Conservation (phyloP, 2,888 invertebrate genomes). For the Imbricaverruca yamaguchii region DNA sequence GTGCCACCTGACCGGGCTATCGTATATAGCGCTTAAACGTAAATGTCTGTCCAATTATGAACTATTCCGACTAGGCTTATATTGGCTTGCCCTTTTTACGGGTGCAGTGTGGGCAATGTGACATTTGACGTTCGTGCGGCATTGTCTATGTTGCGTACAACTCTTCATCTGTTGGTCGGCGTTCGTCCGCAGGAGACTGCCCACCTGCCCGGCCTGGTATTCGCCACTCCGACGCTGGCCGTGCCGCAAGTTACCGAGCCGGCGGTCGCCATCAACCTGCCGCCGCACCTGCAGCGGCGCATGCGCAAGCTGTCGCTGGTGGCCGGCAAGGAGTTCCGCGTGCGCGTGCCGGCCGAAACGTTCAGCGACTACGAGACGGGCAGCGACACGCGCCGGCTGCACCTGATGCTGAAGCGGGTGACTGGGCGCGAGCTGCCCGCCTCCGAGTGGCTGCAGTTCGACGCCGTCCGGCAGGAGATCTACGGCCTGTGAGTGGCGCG, state of each 20-base stretch:
- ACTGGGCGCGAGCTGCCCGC: slow-evolving; percentile 59
- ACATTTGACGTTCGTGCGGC: no score
- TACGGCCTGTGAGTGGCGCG: slow-evolving; percentile 65
- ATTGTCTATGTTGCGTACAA: no score
- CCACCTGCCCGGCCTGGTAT: not conserved
- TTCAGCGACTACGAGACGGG: slow-evolving; percentile 85
- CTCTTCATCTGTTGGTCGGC: no score
- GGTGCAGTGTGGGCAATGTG: no score
- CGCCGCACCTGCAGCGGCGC: not conserved
- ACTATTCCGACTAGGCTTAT: no score
- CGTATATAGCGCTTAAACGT: no score
- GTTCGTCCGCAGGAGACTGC: slow-evolving; percentile 40
- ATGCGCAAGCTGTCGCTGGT: slow-evolving; percentile 22
- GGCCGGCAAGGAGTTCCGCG: slow-evolving; percentile 45
- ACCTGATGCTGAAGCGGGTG: slow-evolving; percentile 61
- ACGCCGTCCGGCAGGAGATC: slow-evolving; percentile 77
- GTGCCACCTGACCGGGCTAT: no score
- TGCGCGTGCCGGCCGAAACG: slow-evolving; percentile 75
- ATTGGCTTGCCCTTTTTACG: no score
- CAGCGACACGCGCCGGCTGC: slow-evolving; percentile 57
- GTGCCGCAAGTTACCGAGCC: slow-evolving; percentile 52
- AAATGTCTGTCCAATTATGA: no score
- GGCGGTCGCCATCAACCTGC: not conserved
- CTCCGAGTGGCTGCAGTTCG: slow-evolving; percentile 81
- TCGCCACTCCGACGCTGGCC: slow-evolving; percentile 42